phyloP scores from a whole-genome alignment of 2,888 invertebrate genomes.

The Blomia tropicalis region DNA sequence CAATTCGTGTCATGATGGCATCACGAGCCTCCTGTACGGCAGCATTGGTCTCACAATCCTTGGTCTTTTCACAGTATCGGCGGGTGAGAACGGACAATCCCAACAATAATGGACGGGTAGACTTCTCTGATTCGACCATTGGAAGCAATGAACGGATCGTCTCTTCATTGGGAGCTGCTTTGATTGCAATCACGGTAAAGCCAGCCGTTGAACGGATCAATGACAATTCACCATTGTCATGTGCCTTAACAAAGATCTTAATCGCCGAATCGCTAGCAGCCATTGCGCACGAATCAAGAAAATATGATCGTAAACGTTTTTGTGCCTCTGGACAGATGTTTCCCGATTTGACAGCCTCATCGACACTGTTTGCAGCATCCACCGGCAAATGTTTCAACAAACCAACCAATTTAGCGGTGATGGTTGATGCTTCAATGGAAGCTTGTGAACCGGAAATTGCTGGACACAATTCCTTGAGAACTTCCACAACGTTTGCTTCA shows the following conservation, averaged over 20 bases:
- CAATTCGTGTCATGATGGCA: not conserved
- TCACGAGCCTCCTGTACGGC: constrained; percentile 14
- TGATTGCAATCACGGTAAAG: constrained; percentile 11
- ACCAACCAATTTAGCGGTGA: constrained; percentile 8
- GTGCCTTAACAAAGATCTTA: constrained; percentile 10
- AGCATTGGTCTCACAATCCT: constrained; percentile 9
- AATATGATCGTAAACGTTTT: constrained; percentile 1
- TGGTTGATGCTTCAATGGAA: not conserved
- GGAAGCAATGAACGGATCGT: constrained; percentile 9
- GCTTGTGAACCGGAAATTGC: not conserved
- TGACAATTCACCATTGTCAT: constrained; percentile 2
- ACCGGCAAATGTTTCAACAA: not conserved
- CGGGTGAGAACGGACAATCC: constrained; percentile 15
- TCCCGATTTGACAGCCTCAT: constrained; percentile 16
- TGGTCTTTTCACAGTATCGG: constrained; percentile 9
- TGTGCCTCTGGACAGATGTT: not conserved
- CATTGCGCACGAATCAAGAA: constrained; percentile 12
- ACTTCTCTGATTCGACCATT: constrained; percentile 1
- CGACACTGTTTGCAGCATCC: constrained; percentile 2
- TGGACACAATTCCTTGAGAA: constrained; percentile 10
- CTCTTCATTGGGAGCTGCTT: not conserved
- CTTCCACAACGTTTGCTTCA: not conserved
- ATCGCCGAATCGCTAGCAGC: constrained; percentile 16
- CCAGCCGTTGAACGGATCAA: not conserved
- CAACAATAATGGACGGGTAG: not conserved